phyloP scores from a whole-genome alignment of 2,113 vertebrate species.

The Ivindomyrus marchei region DNA sequence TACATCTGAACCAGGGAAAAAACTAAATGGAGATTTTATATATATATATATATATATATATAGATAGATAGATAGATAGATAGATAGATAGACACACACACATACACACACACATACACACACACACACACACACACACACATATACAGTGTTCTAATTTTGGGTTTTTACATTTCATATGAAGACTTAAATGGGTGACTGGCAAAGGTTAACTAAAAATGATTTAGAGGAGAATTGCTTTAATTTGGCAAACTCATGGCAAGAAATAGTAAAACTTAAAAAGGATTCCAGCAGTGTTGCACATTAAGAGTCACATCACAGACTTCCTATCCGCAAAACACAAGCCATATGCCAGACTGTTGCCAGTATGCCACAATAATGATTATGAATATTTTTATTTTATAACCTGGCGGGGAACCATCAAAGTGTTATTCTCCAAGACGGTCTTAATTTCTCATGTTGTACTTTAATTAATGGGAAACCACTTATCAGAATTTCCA shows the following conservation, averaged over 20 bases:
- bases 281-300: background rate
- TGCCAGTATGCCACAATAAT: conserved; percentile 9
- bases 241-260: conserved; percentile 10
- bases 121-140: no score
- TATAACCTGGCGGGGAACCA: background rate
- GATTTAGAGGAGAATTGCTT: background rate
- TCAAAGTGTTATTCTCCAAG: conserved; percentile 1
- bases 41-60: no score
- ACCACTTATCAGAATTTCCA: background rate
- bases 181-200: background rate
- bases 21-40: no score
- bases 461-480: conserved; percentile 1
- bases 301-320: conserved; percentile 4
- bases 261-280: conserved; percentile 10
- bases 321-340: conserved; percentile 7
- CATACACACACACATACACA: no score
- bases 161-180: background rate
- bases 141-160: background rate
- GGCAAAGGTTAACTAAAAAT: background rate
- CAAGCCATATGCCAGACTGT: background rate
- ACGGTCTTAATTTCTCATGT: conserved; percentile 1
- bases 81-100: no score
- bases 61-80: no score
- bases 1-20: background rate
- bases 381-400: background rate